phyloP scores from a whole-genome alignment of 2,113 vertebrate species.

The Arothron firmamentum region DNA sequence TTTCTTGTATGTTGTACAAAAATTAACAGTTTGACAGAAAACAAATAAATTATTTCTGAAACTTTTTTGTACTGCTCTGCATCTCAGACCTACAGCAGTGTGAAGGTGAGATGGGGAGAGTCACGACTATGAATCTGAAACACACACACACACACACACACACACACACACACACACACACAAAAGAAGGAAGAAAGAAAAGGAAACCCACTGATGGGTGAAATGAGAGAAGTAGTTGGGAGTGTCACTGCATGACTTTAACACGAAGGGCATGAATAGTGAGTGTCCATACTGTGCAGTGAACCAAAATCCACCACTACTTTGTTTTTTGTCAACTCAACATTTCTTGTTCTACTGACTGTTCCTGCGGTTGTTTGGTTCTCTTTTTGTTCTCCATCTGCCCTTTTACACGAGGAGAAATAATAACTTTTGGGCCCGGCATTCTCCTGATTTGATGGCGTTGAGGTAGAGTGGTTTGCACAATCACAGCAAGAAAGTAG shows the following conservation, averaged over 20 bases:
- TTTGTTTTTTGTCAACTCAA: constrained; percentile 3
- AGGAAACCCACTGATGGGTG: constrained; percentile 54
- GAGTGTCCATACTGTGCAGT: constrained; percentile 30
- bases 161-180: constrained; percentile 8
- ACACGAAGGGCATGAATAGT: constrained; percentile 26
- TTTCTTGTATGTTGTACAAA: too few species aligned
- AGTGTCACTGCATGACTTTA: constrained; percentile 49
- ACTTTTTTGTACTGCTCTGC: constrained; percentile 18
- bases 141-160: constrained; percentile 5
- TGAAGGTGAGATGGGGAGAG: constrained; percentile 37
- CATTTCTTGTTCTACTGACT: not conserved
- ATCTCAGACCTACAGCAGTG: constrained; percentile 27
- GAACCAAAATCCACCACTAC: constrained; percentile 26
- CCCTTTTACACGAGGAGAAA: not conserved
- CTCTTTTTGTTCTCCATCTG: not conserved
- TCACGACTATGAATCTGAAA: constrained; percentile 17
- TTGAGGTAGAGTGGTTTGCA: too few species aligned
- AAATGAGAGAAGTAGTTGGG: constrained; percentile 59
- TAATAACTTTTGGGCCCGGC: not conserved
- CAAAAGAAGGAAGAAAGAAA: constrained; percentile 13
- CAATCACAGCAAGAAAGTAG: too few species aligned
- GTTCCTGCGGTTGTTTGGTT: not conserved
- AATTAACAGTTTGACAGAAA: not conserved
- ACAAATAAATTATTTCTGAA: constrained; percentile 7
- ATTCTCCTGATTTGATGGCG: too few species aligned